Evolutionary conservation across 2,888 invertebrate species (phyloP).

Genomic region (Agonopterix subpropinquella): DNA sequence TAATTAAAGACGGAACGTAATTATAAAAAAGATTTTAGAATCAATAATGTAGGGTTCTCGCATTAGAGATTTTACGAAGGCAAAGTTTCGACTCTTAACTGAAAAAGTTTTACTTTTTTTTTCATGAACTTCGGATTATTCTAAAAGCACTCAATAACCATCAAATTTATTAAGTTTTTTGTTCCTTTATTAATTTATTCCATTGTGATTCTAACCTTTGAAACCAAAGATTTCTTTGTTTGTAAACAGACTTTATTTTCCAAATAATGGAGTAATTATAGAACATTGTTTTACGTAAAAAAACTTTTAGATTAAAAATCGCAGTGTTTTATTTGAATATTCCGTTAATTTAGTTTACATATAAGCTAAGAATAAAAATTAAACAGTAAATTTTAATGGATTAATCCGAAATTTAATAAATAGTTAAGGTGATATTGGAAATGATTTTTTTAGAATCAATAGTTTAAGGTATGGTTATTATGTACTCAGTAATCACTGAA

Average conservation of each 20-base stretch:
- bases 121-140: conserved; percentile 16
- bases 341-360: conserved; percentile 24
- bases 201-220: conserved; percentile 35
- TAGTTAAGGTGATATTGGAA: conserved; percentile 74
- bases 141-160: conserved; percentile 18
- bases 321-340: conserved; percentile 21
- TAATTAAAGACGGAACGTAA: conserved; percentile 45
- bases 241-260: conserved; percentile 2
- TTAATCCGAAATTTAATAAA: conserved; percentile 66
- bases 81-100: conserved; percentile 34
- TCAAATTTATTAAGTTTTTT: conserved; percentile 25
- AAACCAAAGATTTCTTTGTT: conserved; percentile 32
- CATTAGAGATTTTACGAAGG: conserved; percentile 27
- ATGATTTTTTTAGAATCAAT: conserved; percentile 76
- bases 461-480: conserved; percentile 72
- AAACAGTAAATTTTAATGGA: conserved; percentile 67
- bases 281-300: conserved; percentile 19
- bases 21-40: conserved; percentile 45
- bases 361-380: conserved; percentile 41
- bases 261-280: conserved; percentile 10
- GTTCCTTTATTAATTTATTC: conserved; percentile 34
- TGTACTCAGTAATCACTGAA: conserved; percentile 74
- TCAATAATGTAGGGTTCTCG: conserved; percentile 30
- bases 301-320: conserved; percentile 19
- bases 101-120: conserved; percentile 12